Conservation (phyloP, 2,888 invertebrate genomes). For the Pediacus dermestoides region DNA sequence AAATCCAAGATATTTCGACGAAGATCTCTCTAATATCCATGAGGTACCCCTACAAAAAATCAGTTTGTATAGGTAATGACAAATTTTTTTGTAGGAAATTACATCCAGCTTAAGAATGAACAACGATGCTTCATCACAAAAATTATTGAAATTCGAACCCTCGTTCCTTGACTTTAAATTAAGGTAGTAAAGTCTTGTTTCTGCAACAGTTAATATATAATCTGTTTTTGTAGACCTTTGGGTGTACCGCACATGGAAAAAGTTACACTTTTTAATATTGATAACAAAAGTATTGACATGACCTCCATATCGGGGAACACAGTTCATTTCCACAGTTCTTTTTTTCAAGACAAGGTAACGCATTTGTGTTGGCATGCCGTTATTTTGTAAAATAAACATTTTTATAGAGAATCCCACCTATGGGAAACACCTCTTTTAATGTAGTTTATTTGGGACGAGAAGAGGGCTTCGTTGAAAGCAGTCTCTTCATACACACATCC, state of each 20-base stretch:
- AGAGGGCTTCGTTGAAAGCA: constrained; percentile 82
- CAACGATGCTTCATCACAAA: constrained; percentile 44
- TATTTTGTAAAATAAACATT: constrained; percentile 14
- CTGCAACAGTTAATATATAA: neutral
- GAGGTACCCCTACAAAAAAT: constrained; percentile 49
- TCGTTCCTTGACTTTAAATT: constrained; percentile 66
- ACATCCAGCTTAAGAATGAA: constrained; percentile 36
- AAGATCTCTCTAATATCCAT: constrained; percentile 58
- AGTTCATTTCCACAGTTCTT: constrained; percentile 94
- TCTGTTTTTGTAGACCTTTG: constrained; percentile 63
- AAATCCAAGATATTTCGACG: constrained; percentile 66
- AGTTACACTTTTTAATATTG: constrained; percentile 84
- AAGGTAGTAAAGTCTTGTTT: constrained; percentile 51
- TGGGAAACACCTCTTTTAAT: constrained; percentile 91
- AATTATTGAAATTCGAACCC: constrained; percentile 61
- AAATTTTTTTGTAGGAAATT: constrained; percentile 46
- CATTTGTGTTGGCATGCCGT: constrained; percentile 6
- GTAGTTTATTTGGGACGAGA: constrained; percentile 93
- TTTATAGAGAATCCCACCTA: constrained; percentile 78
- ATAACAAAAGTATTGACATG: constrained; percentile 83
- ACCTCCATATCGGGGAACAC: constrained; percentile 93
- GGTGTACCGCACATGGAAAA: constrained; percentile 82
- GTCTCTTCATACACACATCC: constrained; percentile 90
- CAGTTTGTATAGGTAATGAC: too few species aligned
- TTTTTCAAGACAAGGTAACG: constrained; percentile 89